phyloP scores from a whole-genome alignment of 2,113 vertebrate species.

The Platysternon megacephalum region DNA sequence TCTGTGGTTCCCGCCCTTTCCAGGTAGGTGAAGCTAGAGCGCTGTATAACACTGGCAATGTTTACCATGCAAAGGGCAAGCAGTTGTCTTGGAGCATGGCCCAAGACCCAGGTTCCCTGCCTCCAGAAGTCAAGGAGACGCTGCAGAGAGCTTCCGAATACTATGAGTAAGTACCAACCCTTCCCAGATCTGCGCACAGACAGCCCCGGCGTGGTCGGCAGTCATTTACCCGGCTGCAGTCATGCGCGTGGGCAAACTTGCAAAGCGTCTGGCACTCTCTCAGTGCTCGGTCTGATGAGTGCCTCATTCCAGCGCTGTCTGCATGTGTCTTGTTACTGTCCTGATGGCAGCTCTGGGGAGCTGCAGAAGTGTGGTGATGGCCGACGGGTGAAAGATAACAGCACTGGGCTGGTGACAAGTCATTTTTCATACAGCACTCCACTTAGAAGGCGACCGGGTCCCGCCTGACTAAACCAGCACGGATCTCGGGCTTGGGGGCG shows the following conservation, averaged over 20 bases:
- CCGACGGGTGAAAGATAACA: rapidly evolving
- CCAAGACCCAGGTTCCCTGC: slow-evolving; percentile 90
- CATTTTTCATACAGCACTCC: background rate
- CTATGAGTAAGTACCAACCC: slow-evolving; percentile 88
- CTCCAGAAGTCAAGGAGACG: slow-evolving; percentile 87
- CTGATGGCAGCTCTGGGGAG: background rate
- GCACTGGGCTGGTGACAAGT: rapidly evolving
- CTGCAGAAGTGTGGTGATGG: background rate
- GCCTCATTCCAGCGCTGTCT: background rate
- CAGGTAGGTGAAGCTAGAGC: slow-evolving; percentile 96
- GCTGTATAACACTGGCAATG: slow-evolving; percentile 95
- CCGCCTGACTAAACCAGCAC: background rate
- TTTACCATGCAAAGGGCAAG: slow-evolving; percentile 96
- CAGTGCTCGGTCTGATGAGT: background rate
- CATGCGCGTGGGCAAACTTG: background rate
- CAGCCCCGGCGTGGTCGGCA: rapidly evolving
- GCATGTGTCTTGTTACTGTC: background rate
- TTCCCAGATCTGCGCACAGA: background rate
- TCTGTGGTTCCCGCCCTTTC: background rate
- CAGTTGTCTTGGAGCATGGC: slow-evolving; percentile 89
- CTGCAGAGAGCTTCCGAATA: slow-evolving; percentile 91
- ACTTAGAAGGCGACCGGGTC: rapidly evolving
- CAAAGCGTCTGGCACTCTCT: background rate
- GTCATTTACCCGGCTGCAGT: background rate
- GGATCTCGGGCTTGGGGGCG: background rate